Base-by-base conservation (phyloP, 1,140 invertebrate genomes). In the Drosophila tani region DNA sequence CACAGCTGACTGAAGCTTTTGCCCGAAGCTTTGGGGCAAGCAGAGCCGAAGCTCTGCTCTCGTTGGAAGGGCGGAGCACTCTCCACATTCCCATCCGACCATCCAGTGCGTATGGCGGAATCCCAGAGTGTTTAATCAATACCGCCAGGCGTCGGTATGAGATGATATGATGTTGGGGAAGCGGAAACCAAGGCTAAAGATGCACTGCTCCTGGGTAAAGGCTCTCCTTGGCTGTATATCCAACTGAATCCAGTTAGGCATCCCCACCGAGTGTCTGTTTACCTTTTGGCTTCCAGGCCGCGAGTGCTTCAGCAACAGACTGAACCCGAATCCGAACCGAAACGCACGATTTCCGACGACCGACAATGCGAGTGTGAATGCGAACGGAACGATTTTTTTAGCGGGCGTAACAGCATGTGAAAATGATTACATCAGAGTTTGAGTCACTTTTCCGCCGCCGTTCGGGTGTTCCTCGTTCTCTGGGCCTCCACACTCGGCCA, bases 371-470 rank as follows among this genome's bases (percentile, higher is more conserved):
- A 70, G 43, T 43, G 67, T 40, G 45, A 76, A 68, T 40, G 49
- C 51, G 66, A 71, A 71, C 69, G 68, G 69, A 73, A 73, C 69
- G 69, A 29, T 29, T 29, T 51, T 79, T 79, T 66, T 71, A 62
- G 64, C 70, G 60, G 78, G 76, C 82, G 85, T 90, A 90, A 82
- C 55, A 70, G 70, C 67, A 46, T 70, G 67, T 70, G 67, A 80
- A 66, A 85, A 82, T 90, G 85, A 90, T 90, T 90, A 90, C 85
- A 90, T 90, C 85, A 88, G 85, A 88, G 81, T 85, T 87, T 88
- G 79, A 88, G 75, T 90, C 85, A 88, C 85, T 83, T 83, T 87
- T 70, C 67, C 49, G 68, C 66, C n/a, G 35, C 51, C 43, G 38
- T 40, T 53, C 45, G 17, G 17, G 19, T 59, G 55, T 14, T 32